Evolutionary conservation across 2,113 vertebrate species (phyloP).

Genomic region (Penelope pileata): DNA sequence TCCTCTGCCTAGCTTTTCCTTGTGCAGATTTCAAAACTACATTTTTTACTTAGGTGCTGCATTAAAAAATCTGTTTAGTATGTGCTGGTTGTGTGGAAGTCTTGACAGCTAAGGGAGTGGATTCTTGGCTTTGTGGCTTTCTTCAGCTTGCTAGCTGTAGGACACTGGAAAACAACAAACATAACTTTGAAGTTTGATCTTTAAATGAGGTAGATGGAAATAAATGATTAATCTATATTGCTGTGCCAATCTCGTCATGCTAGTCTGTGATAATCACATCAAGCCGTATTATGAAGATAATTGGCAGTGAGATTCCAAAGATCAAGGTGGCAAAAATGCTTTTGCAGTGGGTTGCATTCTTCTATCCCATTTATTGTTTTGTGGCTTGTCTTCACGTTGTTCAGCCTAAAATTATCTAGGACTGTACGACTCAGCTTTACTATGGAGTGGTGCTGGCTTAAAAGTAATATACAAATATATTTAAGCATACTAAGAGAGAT

Average conservation of each 20-base stretch:
- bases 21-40: neutral
- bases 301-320: slow-evolving; percentile 4
- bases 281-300: neutral
- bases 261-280: neutral
- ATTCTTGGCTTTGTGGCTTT: neutral
- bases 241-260: neutral
- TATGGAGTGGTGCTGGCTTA: neutral
- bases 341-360: neutral
- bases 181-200: slow-evolving; percentile 54
- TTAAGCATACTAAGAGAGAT: neutral
- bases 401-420: neutral
- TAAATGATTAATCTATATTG: slow-evolving; percentile 68
- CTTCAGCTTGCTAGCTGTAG: neutral
- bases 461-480: neutral
- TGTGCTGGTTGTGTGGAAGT: neutral
- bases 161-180: neutral
- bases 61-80: neutral
- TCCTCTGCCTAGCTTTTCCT: neutral
- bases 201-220: neutral
- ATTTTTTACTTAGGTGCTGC: neutral
- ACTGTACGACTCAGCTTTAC: neutral
- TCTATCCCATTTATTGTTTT: neutral
- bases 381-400: neutral
- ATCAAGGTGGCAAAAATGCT: neutral
- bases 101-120: neutral